Evolutionary conservation across 1,140 invertebrate genomes (phyloP).

Genomic region (Brachionus asplanchnoidis): DNA sequence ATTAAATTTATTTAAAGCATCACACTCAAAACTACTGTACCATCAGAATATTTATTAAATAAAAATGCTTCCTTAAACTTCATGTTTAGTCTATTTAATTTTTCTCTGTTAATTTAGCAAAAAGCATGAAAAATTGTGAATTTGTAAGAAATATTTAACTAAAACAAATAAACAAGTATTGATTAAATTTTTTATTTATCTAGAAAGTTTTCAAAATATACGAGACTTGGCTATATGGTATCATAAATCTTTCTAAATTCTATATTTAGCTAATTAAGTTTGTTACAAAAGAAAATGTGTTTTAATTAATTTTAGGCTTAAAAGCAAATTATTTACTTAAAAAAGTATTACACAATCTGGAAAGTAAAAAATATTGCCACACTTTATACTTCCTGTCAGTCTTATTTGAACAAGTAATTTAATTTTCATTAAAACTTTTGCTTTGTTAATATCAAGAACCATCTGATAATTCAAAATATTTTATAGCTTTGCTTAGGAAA

Average conservation of each 20-base stretch:
- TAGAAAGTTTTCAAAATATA: neutral
- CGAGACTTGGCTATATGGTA: neutral
- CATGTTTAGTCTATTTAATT: neutral
- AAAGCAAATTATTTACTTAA: neutral
- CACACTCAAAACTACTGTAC: neutral
- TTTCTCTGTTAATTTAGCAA: neutral
- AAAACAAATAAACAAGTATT: neutral
- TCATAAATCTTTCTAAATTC: neutral
- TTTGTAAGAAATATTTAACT: neutral
- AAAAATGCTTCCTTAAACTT: neutral
- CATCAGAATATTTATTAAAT: neutral
- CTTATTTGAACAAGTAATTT: neutral
- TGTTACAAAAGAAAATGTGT: neutral
- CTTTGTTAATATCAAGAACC: neutral
- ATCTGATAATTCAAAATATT: neutral
- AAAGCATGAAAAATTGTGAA: neutral
- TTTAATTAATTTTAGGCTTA: neutral
- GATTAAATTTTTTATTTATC: neutral
- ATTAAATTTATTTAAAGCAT: neutral
- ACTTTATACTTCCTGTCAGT: neutral
- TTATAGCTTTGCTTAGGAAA: neutral
- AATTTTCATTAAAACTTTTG: neutral
- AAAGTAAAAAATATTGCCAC: neutral
- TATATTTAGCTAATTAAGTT: neutral
- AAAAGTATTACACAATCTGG: neutral